phyloP scores from a whole-genome alignment of 92 coral and sea anemone species.

The Parazoanthus swiftii region DNA sequence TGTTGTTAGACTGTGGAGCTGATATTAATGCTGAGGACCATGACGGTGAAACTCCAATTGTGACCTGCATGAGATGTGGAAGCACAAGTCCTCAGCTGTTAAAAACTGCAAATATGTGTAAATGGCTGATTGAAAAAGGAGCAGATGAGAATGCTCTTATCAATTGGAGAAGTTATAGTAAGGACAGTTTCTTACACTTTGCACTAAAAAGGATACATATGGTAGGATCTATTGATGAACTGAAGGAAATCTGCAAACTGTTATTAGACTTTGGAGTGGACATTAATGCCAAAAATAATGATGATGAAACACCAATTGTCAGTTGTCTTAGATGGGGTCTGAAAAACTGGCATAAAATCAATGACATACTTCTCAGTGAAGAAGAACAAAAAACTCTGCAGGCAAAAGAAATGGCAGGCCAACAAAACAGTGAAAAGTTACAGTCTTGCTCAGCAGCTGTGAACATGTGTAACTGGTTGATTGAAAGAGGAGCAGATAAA shows the following conservation, averaged over 20 bases:
- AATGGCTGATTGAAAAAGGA: not conserved
- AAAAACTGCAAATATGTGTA: not conserved
- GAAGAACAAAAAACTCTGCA: not conserved
- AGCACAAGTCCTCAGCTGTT: not conserved
- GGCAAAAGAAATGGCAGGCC: not conserved
- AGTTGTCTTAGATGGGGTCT: conserved; percentile 13
- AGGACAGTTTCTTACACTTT: not conserved
- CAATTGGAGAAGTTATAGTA: not conserved
- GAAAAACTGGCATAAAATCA: not conserved
- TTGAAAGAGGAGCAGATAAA: conserved; percentile 11
- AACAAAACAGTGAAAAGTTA: not conserved
- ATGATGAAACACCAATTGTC: not conserved
- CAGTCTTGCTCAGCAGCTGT: not conserved
- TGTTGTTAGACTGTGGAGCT: not conserved
- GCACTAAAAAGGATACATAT: not conserved
- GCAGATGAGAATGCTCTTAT: not conserved
- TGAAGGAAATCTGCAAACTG: not conserved
- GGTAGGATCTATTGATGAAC: not conserved
- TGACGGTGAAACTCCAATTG: not conserved
- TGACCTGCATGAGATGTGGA: not conserved
- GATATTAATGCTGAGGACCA: not conserved
- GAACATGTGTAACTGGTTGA: conserved; percentile 5
- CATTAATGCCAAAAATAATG: not conserved
- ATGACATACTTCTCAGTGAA: not conserved
- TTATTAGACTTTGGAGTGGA: conserved; percentile 14